Evolutionary conservation across 2,888 invertebrate species (phyloP), one percentile per base, ranked within the genome.

Genomic region (Falcaria lacertinaria): DNA sequence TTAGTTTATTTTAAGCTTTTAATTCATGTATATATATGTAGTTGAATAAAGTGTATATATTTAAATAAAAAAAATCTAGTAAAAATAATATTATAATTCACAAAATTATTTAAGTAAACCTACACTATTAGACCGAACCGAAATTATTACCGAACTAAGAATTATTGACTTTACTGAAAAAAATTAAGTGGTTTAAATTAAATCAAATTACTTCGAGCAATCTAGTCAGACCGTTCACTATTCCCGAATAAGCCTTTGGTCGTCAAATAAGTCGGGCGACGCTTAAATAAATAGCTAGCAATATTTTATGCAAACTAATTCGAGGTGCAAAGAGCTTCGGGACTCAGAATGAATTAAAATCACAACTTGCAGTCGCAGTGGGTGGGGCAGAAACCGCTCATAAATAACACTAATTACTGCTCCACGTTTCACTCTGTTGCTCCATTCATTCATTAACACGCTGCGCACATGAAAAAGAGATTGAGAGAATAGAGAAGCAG

Each of bases 291-390:
- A 83, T 80, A 72, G 72, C 70, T 48, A 60, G 69, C 71, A 59
- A 84, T 85, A 82, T 84, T 84, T 85, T 81, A 84, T 80, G 82
- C 78, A 81, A 85, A 82, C 77, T 79, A 80, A 84, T 83, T 83
- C 79, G 70, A 81, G 80, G 80, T 84, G 85, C 81, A 84, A 83
- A 86, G 80, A 80, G 81, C 79, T 61, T 64, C 64, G 68, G 74
- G 74, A 68, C 73, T 71, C 67, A 54, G 75, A 78, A 86, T 83
- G 80, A 85, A 84, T 86, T 85, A 83, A 85, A 87, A 84, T 81
- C 80, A 81, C 80, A 79, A 84, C 77, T 80, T 85, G 83, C 84
- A 85, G 74, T 79, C 78, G 76, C 71, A 75, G 69, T 62, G 52
- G 68, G 68, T 64, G 72, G 73, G 77, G 68, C 69, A 65, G 70